Base-by-base conservation (phyloP, 2,888 invertebrate species). In the Agrochola macilenta region DNA sequence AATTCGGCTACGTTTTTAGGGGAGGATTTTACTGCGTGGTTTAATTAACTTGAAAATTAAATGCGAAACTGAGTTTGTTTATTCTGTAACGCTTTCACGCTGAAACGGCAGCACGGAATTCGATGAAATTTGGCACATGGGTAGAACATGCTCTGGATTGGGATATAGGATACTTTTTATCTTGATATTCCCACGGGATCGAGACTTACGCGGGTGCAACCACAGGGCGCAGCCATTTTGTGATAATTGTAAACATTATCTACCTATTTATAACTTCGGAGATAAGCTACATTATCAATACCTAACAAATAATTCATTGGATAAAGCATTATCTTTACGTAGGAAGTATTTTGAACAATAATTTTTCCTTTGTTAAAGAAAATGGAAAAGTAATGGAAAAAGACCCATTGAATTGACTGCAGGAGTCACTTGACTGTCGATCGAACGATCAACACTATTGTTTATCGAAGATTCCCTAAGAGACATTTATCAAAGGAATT, bases 201-300 rank as follows among this genome's bases (percentile, higher is more conserved):
- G 35, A 35, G 35, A 35, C 35, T 35, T 35, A 35, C 35, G 35
- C 35, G 5, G 35, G 35, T 35, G 35, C 3, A 35, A 35, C 35
- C 35, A 3, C 35, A 5, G 35, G 35, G 35, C 35, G 35, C 35
- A 35, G 35, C 35, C 5, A 35, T 3, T 39, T 65, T 46, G 43
- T 20, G 26, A 54, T 61, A 54, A 61, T 61, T 35, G 26, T 14
- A 49, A 17, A 35, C 20, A 30, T 1, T 68, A 61, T 26, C 49
- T 61, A 54, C 35, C 23, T 35, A 54, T 81, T 74, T 46, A 63
- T 52, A 82, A 65, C 5, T 26, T 75, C n/a, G 4, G 8, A 82
- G 78, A 76, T 82, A 76, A 78, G 63, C 58, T 52, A 43, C 52
- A 35, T 76, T 76, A 82, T 78, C 78, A 49, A 23, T 43, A n/a